Conservation (phyloP, 2,888 invertebrate genomes). For the Mythimna vitellina region DNA sequence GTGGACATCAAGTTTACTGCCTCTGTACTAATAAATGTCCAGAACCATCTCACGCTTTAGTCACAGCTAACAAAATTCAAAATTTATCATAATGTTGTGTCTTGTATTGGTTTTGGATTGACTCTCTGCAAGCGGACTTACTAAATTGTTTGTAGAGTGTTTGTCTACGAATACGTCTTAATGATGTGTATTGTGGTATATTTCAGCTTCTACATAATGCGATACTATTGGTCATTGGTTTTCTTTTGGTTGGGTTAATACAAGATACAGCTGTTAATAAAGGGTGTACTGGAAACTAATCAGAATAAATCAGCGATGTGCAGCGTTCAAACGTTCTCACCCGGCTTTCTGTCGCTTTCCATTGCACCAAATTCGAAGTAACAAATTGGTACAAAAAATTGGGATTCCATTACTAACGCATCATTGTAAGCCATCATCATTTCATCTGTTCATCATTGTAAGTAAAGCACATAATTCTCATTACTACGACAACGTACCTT, state of each 20-base stretch:
- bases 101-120: conserved; percentile 90
- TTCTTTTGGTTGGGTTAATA: conserved; percentile 91
- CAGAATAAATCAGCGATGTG: conserved; percentile 82
- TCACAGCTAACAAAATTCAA: conserved; percentile 90
- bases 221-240: conserved; percentile 89
- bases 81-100: conserved; percentile 89
- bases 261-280: conserved; percentile 90
- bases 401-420: conserved; percentile 90
- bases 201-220: conserved; percentile 90
- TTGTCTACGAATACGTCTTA: conserved; percentile 74
- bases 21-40: conserved; percentile 81
- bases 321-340: conserved; percentile 81
- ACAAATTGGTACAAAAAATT: conserved; percentile 90
- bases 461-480: conserved; percentile 86
- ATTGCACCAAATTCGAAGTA: conserved; percentile 89
- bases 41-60: conserved; percentile 87
- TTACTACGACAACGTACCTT: conserved; percentile 68
- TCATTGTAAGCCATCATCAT: conserved; percentile 89
- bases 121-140: conserved; percentile 72
- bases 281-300: conserved; percentile 90
- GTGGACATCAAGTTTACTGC: conserved; percentile 65
- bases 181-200: conserved; percentile 88
- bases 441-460: conserved; percentile 87
- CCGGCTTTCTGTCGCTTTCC: conserved; percentile 90
- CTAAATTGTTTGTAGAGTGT: conserved; percentile 75